Evolutionary conservation across 2,113 vertebrate genomes (phyloP).

Genomic region (Potamarius usumacintae): DNA sequence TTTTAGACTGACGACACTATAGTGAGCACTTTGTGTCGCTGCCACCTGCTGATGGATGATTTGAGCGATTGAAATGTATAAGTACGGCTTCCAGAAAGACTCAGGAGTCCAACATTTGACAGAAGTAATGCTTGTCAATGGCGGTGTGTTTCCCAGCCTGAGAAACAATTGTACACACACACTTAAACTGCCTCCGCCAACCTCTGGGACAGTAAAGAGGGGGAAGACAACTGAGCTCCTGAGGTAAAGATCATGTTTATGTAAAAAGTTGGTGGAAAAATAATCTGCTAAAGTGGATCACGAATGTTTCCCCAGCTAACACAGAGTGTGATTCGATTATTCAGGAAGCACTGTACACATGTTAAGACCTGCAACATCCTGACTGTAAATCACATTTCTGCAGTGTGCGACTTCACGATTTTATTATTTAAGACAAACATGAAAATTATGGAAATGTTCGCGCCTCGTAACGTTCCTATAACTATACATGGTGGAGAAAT

Average conservation of each 20-base stretch:
- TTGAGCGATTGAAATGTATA: constrained; percentile 67
- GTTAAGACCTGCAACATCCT: neutral
- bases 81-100: constrained; percentile 63
- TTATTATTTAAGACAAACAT: neutral
- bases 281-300: neutral
- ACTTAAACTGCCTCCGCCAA: neutral
- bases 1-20: constrained; percentile 62
- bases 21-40: constrained; percentile 62
- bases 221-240: neutral
- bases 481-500: neutral
- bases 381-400: neutral
- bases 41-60: constrained; percentile 63
- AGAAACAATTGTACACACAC: constrained; percentile 32
- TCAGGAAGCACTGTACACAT: neutral
- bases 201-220: neutral
- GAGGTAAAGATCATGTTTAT: constrained; percentile 12
- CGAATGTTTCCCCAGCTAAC: neutral
- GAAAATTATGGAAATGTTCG: neutral
- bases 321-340: neutral
- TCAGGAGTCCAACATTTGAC: constrained; percentile 67
- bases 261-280: constrained; percentile 9
- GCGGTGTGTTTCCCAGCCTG: constrained; percentile 48
- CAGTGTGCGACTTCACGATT: no score
- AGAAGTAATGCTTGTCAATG: constrained; percentile 68
- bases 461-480: neutral